phyloP scores from a whole-genome alignment of 53 echinoderm and acorn worm genomes.

The Stichopus horrens region DNA sequence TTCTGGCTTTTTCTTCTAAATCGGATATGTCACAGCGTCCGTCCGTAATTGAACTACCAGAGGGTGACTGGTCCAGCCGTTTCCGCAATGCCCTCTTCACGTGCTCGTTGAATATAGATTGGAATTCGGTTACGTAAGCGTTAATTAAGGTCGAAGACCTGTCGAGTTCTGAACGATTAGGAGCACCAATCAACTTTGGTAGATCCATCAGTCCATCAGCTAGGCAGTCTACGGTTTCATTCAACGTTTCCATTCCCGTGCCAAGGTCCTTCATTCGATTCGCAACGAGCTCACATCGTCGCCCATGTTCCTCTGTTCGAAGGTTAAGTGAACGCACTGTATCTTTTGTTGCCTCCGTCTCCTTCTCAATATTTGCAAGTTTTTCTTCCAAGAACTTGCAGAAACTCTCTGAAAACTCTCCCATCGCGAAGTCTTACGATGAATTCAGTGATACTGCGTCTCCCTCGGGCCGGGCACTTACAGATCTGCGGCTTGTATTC shows the following conservation, averaged over 20 bases:
- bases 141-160: not conserved
- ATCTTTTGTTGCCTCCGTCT: not conserved
- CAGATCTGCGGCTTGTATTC: no score
- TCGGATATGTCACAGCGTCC: not conserved
- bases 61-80: slow-evolving; percentile 37
- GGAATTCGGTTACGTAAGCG: slow-evolving; percentile 23
- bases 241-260: not conserved
- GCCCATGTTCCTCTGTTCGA: not conserved
- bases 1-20: slow-evolving; percentile 13
- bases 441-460: no score
- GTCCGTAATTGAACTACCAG: no score
- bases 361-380: slow-evolving; percentile 23
- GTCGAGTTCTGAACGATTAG: not conserved
- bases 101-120: slow-evolving; percentile 28
- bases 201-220: slow-evolving; percentile 2
- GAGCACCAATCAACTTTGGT: not conserved
- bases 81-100: slow-evolving; percentile 19
- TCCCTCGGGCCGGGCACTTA: no score
- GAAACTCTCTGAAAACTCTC: not conserved
- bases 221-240: slow-evolving; percentile 1
- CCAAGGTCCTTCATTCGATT: not conserved
- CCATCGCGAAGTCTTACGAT: not conserved
- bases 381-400: not conserved
- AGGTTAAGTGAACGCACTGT: not conserved
- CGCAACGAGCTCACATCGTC: slow-evolving; percentile 5